Evolutionary conservation across 2,113 vertebrate species (phyloP).

Genomic region (Pteropus alecto): DNA sequence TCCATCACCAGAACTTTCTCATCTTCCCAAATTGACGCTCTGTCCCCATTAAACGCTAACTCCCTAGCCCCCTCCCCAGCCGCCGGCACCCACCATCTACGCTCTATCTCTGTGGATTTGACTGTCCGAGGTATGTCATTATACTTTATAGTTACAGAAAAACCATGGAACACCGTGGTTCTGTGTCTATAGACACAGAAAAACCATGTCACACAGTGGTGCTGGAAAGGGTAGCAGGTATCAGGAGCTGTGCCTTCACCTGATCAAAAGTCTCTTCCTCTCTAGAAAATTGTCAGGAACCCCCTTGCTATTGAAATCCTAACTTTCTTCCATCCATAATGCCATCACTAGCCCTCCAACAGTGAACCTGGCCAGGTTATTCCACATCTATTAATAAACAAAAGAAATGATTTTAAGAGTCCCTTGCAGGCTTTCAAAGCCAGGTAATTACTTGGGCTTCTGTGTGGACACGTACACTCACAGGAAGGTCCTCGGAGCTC

Average conservation of each 20-base stretch:
- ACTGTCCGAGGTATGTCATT: neutral
- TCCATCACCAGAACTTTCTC: neutral
- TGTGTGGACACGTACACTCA: neutral
- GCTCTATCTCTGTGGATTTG: neutral
- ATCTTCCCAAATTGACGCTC: neutral
- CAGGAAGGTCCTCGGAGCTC: neutral
- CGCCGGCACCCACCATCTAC: neutral
- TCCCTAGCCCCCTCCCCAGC: neutral
- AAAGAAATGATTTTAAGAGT: neutral
- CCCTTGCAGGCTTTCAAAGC: neutral
- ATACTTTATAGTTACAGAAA: neutral
- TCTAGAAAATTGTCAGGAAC: neutral
- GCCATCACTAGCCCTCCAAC: neutral
- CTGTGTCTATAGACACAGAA: neutral
- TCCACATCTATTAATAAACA: neutral
- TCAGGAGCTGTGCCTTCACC: neutral
- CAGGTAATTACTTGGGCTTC: neutral
- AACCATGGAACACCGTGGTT: neutral
- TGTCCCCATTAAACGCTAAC: no score
- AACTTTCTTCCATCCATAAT: fast-evolving
- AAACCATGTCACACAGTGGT: neutral
- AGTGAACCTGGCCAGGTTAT: neutral
- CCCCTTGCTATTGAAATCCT: neutral
- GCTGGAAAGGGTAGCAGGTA: neutral
- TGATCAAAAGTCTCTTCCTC: neutral